Evolutionary conservation across 1,140 invertebrate species (phyloP).

Genomic region (Heterodera schachtii): DNA sequence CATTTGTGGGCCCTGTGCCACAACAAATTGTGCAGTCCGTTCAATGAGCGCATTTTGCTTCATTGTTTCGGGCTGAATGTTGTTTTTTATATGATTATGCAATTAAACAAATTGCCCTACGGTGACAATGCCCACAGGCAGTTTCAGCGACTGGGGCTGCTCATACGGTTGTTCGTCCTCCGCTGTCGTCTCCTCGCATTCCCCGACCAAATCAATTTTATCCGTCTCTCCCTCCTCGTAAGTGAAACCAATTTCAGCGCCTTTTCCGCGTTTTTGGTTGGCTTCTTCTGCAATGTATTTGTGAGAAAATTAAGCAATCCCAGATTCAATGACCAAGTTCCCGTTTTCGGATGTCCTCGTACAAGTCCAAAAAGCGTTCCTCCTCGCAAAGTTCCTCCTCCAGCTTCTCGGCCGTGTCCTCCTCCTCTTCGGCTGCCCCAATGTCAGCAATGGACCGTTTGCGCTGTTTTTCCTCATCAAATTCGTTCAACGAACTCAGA

Average conservation of each 20-base stretch:
- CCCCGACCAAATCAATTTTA: not conserved
- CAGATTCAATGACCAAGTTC: constrained; percentile 30
- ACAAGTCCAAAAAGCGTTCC: constrained; percentile 72
- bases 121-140: constrained; percentile 70
- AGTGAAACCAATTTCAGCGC: constrained; percentile 50
- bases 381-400: constrained; percentile 80
- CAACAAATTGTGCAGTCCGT: constrained; percentile 91
- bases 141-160: constrained; percentile 55
- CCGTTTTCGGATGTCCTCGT: constrained; percentile 43
- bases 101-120: constrained; percentile 43
- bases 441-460: not conserved
- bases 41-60: constrained; percentile 92
- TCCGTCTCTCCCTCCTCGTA: constrained; percentile 38
- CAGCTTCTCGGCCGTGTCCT: constrained; percentile 69
- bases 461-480: constrained; percentile 30
- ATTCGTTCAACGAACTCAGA: constrained; percentile 69
- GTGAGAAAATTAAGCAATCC: not conserved
- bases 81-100: not conserved
- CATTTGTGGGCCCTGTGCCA: constrained; percentile 90
- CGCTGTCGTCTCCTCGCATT: constrained; percentile 59
- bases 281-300: constrained; percentile 14
- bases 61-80: constrained; percentile 79
- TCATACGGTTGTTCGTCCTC: constrained; percentile 62
- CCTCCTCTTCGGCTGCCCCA: not conserved
- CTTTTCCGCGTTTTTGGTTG: constrained; percentile 33